phyloP scores from a whole-genome alignment of 92 coral and sea anemone species.

The Zoanthus solanderi region DNA sequence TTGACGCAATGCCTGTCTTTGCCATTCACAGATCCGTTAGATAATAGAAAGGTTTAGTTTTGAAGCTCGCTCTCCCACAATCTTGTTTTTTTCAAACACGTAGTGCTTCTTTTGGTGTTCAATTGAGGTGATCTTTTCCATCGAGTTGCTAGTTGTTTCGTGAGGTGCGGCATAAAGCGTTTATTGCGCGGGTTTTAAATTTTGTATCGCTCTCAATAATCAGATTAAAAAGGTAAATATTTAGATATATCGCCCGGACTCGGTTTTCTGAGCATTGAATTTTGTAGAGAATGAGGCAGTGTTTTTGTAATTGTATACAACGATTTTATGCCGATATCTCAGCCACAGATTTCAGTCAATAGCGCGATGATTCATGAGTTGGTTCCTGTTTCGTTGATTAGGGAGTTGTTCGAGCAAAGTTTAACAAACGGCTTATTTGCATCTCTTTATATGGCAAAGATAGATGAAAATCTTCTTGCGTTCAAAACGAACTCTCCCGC shows the following conservation, averaged over 20 bases:
- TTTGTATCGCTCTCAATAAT: constrained; percentile 47
- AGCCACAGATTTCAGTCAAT: not conserved
- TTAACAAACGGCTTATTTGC: constrained; percentile 8
- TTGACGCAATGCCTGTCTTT: not conserved
- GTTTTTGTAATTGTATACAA: not conserved
- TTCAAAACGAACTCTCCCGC: not conserved
- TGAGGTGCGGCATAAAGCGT: not conserved
- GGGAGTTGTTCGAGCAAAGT: not conserved
- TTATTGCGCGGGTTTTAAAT: constrained; percentile 26
- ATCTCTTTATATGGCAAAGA: constrained; percentile 36
- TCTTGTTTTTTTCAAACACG: not conserved
- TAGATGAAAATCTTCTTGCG: constrained; percentile 6
- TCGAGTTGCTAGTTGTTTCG: not conserved
- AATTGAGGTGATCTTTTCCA: not conserved
- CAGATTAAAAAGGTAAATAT: constrained; percentile 45
- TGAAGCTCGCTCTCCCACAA: not conserved
- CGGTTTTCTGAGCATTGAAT: not conserved
- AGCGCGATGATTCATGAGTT: constrained; percentile 27
- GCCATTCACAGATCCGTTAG: constrained; percentile 39
- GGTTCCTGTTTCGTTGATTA: constrained; percentile 15
- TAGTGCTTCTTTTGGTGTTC: not conserved
- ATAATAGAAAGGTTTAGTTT: not conserved
- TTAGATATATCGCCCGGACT: constrained; percentile 14
- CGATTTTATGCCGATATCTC: not conserved
- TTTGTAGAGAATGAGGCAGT: not conserved